Evolutionary conservation across 2,888 invertebrate genomes (phyloP), one percentile per base, ranked within the genome.

Genomic region (Miltochrista miniata): DNA sequence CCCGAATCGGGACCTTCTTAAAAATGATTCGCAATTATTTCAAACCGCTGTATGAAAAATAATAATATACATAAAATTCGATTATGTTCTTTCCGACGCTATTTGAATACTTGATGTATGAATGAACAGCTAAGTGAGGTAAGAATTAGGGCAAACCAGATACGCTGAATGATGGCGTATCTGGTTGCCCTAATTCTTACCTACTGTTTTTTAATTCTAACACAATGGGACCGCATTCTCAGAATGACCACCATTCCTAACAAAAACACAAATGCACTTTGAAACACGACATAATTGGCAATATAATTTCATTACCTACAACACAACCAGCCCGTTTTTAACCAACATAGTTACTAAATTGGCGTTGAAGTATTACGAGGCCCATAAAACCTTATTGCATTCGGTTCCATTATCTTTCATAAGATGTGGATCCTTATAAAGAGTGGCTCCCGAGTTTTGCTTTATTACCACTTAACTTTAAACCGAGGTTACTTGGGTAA

Each of bases 331-430:
- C 34, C 47, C 45, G 57, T 56, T 58, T 76, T 72, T 71, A 75
- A 81, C 81, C 79, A 80, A 85, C 81, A 84, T 79, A 81, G 82
- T 83, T 80, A 77, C 74, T 50, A 82, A 82, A 79, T 79, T 75
- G 73, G 70, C 63, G 60, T 54, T 51, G 61, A 59, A 48, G 55
- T 60, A 72, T 72, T 74, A 71, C 70, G 56, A 47, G 54, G 63
- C 48, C 74, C 78, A 83, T 88, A 87, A 89, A 86, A 81, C 65
- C 67, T 86, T 83, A 86, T 83, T 70, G 76, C 72, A 55, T 63
- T 64, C 64, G 66, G 73, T 78, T 76, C 82, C 85, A 87, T 88
- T 87, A 88, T 84, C 74, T 83, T 80, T 84, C 85, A 85, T 83
- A 80, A 83, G 80, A 70, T 67, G 68, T 66, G 72, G 66, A 68